Percentiles rank a stretch among this genome's conserved stretches.
phyloP scores from a whole-genome alignment of 2,888 invertebrate species.

The Byasa hedistus region DNA sequence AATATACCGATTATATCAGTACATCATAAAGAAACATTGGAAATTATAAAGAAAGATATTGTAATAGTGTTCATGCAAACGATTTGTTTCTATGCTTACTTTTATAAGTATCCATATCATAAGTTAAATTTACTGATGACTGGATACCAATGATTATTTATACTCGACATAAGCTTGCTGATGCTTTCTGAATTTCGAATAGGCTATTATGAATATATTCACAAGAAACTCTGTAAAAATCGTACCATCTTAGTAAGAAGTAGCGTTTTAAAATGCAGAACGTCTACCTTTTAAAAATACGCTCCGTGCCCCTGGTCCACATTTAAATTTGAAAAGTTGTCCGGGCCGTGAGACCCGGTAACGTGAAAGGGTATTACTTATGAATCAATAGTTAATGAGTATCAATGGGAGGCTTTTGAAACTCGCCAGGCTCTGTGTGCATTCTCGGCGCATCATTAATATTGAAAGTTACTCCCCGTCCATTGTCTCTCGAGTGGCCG shows the following conservation, averaged over 20 bases:
- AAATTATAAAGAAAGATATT: too few relatives aligned
- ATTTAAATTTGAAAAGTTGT: conserved; percentile 75
- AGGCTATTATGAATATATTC: background rate
- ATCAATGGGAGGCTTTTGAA: conserved; percentile 75
- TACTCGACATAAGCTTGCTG: background rate
- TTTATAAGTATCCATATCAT: too few relatives aligned
- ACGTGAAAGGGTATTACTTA: conserved; percentile 77
- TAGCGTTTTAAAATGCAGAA: conserved; percentile 36
- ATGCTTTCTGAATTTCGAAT: background rate
- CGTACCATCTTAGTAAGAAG: background rate
- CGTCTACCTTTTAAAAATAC: conserved; percentile 47
- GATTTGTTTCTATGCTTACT: too few relatives aligned
- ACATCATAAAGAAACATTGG: too few relatives aligned
- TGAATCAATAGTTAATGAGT: conserved; percentile 79
- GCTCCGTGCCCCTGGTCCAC: conserved; percentile 48
- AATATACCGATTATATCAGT: too few relatives aligned
- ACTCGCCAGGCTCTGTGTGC: conserved; percentile 68
- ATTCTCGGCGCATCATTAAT: conserved; percentile 76
- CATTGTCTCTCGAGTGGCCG: conserved; percentile 72
- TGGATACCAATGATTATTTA: too few relatives aligned
- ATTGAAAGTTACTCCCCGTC: conserved; percentile 70
- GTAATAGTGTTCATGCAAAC: too few relatives aligned
- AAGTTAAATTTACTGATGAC: too few relatives aligned
- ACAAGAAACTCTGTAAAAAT: background rate
- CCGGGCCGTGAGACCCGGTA: conserved; percentile 51